Base-by-base conservation (phyloP, 2,888 invertebrate genomes). In the Pachliopta kotzebuea region DNA sequence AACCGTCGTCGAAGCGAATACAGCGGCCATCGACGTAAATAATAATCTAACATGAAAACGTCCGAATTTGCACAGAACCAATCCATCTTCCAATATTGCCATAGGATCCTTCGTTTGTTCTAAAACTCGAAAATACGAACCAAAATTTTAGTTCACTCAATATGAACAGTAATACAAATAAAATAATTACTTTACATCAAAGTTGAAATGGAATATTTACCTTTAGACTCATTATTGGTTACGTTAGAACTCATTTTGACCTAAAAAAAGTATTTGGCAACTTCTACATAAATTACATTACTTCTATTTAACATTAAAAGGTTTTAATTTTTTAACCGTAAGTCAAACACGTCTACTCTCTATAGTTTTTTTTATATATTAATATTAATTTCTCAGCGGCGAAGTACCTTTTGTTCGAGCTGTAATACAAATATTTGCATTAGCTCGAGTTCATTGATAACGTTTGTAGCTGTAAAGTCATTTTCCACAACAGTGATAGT, bases 11-110 rank as follows among this genome's bases (percentile, higher is more conserved):
- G 77, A 71, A 0, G 83, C 75, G n/a, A 77, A 72, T 1, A 71
- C 71, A 0, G 80, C 74, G 17, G 76, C 70, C n/a, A 84, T 29
- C 1, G 78, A 76, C 0, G 80, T 78, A 1, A 78, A 64, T 53
- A 85, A 65, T 18, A 85, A 65, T 24, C 74, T 70, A 2, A 79
- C n/a, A 62, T 84, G 79, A 60, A 84, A 84, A 53, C 72, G 72
- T 1, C 85, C 85, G 62, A 84, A 84, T 68, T 76, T 77, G 65
- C 84, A 83, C 3, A 74, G 26, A 3, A 76, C 71, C 31, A 85
- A 67, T 0, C 79, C 83, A 17, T 80, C 81, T 71, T 85, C 85
- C 21, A 85, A 70, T 65, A 75, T 74, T 56, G 77, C 71, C 85
- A 84, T 84, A 0, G 81, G 72, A 60, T 78, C 74, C 24, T 70